A percentile compares a stretch with the other conserved stretches of the same genome.
phyloP scores from a whole-genome alignment of 2,888 invertebrate genomes.

The Melipona bicolor region DNA sequence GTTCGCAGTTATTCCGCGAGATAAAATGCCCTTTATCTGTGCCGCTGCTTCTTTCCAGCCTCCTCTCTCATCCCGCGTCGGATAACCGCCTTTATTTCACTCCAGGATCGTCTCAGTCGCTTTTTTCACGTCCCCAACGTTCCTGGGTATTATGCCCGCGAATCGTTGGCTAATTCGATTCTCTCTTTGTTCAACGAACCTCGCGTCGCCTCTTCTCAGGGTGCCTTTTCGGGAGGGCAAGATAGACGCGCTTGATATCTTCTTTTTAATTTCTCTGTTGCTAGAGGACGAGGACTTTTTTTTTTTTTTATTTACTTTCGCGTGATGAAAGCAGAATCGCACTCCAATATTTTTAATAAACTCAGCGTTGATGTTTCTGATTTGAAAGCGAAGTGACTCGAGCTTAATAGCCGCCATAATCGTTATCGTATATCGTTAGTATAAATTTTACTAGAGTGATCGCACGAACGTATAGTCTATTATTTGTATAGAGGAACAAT shows the following conservation, averaged over 20 bases:
- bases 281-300: too few species aligned
- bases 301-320: background rate
- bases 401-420: background rate
- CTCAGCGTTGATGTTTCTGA: background rate
- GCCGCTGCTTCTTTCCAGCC: slow-evolving; percentile 62
- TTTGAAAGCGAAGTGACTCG: background rate
- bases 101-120: slow-evolving; percentile 64
- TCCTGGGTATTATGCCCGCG: slow-evolving; percentile 45
- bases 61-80: slow-evolving; percentile 29
- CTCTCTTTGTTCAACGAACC: slow-evolving; percentile 1
- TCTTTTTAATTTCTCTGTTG: background rate
- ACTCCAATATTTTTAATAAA: too few species aligned
- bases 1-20: slow-evolving; percentile 75
- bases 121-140: slow-evolving; percentile 37
- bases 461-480: background rate
- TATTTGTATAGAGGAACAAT: background rate
- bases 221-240: too few species aligned
- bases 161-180: slow-evolving; percentile 65
- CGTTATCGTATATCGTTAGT: background rate
- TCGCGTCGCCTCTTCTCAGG: background rate
- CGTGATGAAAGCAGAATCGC: background rate
- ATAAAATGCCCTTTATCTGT: slow-evolving; percentile 81
- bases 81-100: slow-evolving; percentile 67
- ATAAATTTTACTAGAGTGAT: background rate
- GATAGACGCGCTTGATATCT: too few species aligned